phyloP scores from a whole-genome alignment of 2,113 vertebrate genomes.

The Perognathus longimembris region DNA sequence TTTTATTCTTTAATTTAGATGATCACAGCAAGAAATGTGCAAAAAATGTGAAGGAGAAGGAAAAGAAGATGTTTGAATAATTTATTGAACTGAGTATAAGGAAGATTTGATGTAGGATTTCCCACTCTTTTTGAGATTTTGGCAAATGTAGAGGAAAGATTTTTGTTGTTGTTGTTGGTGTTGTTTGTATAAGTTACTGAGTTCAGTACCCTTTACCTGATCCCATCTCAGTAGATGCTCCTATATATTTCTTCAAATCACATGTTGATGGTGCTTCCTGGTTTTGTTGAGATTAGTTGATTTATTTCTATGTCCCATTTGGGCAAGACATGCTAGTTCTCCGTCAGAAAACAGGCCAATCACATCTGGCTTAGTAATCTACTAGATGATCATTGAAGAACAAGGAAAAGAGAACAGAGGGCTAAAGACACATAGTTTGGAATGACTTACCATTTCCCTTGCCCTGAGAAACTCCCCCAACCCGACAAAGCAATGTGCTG shows the following conservation, averaged over 20 bases:
- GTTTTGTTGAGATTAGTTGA: too few species aligned
- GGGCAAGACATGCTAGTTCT: not conserved
- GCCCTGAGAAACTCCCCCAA: not conserved
- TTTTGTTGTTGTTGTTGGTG: too few species aligned
- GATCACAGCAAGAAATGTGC: not conserved
- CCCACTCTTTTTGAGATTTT: not conserved
- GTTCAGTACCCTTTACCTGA: not conserved
- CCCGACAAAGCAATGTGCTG: not conserved
- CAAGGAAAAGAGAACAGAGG: too few species aligned
- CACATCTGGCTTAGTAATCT: not conserved
- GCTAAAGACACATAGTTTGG: not conserved
- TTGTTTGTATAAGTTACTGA: not conserved
- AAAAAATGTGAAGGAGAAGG: not conserved
- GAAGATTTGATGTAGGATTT: not conserved
- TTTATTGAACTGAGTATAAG: not conserved
- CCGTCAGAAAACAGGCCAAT: not conserved
- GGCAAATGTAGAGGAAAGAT: not conserved
- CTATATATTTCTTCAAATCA: too few species aligned
- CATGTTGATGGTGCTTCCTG: rapidly evolving
- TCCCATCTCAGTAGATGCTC: not conserved
- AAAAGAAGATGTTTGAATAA: not conserved
- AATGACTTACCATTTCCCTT: not conserved
- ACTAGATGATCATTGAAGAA: not conserved
- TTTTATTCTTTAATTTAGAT: slow-evolving; percentile 11
- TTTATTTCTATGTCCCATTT: not conserved